Base-by-base conservation (phyloP, 2,888 invertebrate genomes). In the Acleris sparsana region DNA sequence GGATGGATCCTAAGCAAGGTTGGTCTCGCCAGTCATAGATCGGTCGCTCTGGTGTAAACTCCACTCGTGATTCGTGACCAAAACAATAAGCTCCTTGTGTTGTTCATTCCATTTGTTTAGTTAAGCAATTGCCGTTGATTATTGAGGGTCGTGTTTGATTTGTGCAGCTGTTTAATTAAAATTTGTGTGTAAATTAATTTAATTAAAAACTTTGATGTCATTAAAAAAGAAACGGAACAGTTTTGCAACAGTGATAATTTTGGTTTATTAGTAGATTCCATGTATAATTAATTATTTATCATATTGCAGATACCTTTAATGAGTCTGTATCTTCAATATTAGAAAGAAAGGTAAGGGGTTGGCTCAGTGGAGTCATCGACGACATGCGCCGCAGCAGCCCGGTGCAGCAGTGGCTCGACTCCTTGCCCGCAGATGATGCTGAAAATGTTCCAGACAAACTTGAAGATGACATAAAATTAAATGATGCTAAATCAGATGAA, bases 401-500 rank as follows among this genome's bases (percentile, higher is more conserved):
- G 57, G 95, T 96, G 60, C 96, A 96, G 72, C 95, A 95, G 88
- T 96, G 96, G 96, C 93, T 96, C 70, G 95, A 96, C 78, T 95
- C 95, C 7, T 84, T 96, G 71, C 95, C 95, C 39, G 84, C 83
- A 68, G 88, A 88, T 46, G 72, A 75, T 18, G 63, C 73, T 6
- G 76, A 79, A 29, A 33, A 72, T 49, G 74, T 78, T 9, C 49
- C 61, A 0, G 71, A 67, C 25, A 70, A 67, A 53, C 46, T 61
- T 25, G 69, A 69, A 16, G 63, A 71, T 52, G 61, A 46, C 6
- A 2, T 49, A 56, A 57, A 69, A 43, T 62, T 63, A 25, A 67
- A 57, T 48, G 61, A 63, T 43, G 52, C 75, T 44, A 82, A 82
- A 69, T 86, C 89, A 61, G 86, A 89, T 71, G 87, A 86, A 11